These are phyloP conservation scores for Polydrusus tereticollis DNA, from an alignment of 2,888 invertebrate species.

Conservation along the genomic window DNA sequence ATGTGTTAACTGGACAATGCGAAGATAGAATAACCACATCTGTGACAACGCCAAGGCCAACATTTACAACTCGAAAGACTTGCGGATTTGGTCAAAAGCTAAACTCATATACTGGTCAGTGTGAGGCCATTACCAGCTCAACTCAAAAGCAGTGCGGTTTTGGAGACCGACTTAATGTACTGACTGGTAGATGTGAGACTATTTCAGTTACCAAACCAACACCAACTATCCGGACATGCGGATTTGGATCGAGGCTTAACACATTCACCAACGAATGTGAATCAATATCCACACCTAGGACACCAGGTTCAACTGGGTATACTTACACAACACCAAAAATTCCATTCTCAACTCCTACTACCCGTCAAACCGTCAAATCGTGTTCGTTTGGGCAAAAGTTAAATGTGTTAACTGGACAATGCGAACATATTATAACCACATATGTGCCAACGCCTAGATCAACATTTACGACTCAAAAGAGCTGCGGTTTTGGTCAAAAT, in stretches of 20 bases:
- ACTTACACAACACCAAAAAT: constrained; percentile 16
- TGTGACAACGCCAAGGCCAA: constrained; percentile 1
- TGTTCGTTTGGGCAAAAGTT: not conserved
- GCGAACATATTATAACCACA: too few relatives aligned
- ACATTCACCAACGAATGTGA: constrained; percentile 29
- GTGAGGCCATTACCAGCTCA: too few relatives aligned
- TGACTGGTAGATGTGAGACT: constrained; percentile 39
- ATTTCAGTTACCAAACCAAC: constrained; percentile 3
- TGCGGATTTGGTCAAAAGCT: constrained; percentile 16
- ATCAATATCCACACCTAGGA: not conserved
- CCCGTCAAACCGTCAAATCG: not conserved
- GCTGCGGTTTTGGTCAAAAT: constrained; percentile 13
- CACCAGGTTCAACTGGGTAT: too few relatives aligned
- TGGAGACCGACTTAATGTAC: constrained; percentile 25
- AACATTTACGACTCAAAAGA: not conserved
- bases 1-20: not conserved
- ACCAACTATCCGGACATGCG: constrained; percentile 18
- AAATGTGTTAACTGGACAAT: not conserved
- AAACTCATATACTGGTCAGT: constrained; percentile 23
- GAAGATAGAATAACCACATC: too few relatives aligned
- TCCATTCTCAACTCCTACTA: not conserved
- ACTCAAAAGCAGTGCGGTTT: constrained; percentile 31
- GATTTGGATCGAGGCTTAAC: constrained; percentile 27
- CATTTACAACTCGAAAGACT: not conserved
- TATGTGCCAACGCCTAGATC: not conserved